Conservation (phyloP, 2,888 invertebrate genomes). For the Eustalomyia histrio region DNA sequence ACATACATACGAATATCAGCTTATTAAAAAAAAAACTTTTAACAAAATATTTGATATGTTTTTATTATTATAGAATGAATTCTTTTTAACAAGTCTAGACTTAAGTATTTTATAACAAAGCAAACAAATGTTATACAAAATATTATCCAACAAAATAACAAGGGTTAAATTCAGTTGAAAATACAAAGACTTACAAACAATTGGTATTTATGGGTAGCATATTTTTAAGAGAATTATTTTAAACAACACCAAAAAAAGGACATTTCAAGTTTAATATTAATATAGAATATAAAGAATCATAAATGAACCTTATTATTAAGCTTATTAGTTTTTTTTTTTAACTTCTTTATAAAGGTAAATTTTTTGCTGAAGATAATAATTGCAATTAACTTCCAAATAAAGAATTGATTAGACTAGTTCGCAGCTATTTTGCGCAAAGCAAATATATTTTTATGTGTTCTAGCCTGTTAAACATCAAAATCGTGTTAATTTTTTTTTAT, state of each 20-base stretch:
- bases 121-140: not conserved
- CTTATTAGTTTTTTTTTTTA: not conserved
- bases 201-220: not conserved
- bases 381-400: too few species aligned
- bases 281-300: conserved; percentile 12
- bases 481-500: too few species aligned
- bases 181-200: not conserved
- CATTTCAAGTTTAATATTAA: conserved; percentile 27
- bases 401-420: too few species aligned
- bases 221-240: not conserved
- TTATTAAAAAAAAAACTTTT: conserved; percentile 44
- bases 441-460: too few species aligned
- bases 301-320: conserved; percentile 14
- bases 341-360: too few species aligned
- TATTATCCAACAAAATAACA: conserved; percentile 23
- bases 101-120: conserved; percentile 13
- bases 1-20: not conserved
- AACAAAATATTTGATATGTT: conserved; percentile 35
- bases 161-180: conserved; percentile 28
- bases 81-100: conserved; percentile 47
- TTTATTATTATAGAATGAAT: conserved; percentile 27
- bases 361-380: too few species aligned
- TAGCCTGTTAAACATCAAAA: too few species aligned
- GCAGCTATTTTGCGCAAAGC: too few species aligned
- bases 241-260: not conserved